Conservation (phyloP, 2,113 vertebrate species). For the Archilochus colubris region DNA sequence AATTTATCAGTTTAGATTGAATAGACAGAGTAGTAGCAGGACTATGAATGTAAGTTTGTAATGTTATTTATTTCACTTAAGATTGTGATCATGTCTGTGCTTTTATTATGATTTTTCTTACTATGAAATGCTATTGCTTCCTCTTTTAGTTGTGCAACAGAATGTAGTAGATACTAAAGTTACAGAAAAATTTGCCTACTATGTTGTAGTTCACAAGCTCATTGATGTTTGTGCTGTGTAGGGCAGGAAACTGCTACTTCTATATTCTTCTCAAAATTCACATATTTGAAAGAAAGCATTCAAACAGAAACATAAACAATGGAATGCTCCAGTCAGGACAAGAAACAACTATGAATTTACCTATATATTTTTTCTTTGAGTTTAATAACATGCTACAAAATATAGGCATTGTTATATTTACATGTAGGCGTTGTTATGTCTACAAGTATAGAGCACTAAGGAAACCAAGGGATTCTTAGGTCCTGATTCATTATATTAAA, state of each 20-base stretch:
- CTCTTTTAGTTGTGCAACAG: not conserved
- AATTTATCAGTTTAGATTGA: not conserved
- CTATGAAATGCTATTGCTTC: not conserved
- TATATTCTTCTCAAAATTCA: not conserved
- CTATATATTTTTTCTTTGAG: not conserved
- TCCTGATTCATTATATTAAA: not conserved
- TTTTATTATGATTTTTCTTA: not conserved
- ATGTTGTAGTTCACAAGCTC: not conserved
- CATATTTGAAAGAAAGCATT: not conserved
- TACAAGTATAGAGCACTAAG: not conserved
- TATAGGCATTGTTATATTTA: not conserved
- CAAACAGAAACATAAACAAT: not conserved
- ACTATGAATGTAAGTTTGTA: not conserved
- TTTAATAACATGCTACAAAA: not conserved
- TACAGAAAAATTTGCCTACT: conserved; percentile 18
- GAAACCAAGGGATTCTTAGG: not conserved
- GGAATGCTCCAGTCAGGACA: not conserved
- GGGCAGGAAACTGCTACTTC: not conserved
- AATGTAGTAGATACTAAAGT: not conserved
- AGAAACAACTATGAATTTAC: not conserved
- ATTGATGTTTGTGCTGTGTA: not conserved
- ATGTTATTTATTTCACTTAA: not conserved
- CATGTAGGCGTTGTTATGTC: not conserved
- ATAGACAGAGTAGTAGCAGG: not conserved
- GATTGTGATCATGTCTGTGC: not conserved